Percentiles rank a stretch among this genome's conserved stretches.
phyloP scores from a whole-genome alignment of 2,888 invertebrate species.

The Hypselothyrea guttata region DNA sequence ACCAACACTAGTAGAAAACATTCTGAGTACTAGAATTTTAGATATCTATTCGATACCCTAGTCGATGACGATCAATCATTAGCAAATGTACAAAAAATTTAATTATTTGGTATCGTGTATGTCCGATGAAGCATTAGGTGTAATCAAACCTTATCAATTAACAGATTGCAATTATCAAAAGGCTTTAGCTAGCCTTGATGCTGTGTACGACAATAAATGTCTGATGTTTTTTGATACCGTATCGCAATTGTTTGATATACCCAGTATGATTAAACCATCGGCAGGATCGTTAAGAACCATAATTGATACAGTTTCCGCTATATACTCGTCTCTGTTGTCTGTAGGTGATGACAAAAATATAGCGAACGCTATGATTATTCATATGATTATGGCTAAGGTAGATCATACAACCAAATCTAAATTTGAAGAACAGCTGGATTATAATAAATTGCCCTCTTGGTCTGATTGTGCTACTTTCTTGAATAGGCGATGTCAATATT shows the following conservation, averaged over 20 bases:
- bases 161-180: conserved; percentile 8
- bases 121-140: neutral
- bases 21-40: conserved; percentile 11
- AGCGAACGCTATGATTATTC: neutral
- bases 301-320: neutral
- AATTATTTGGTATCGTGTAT: conserved; percentile 8
- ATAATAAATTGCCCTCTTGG: neutral
- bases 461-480: neutral
- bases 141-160: conserved; percentile 3
- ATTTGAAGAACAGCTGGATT: conserved; percentile 1
- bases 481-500: neutral
- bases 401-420: neutral
- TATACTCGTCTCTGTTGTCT: neutral
- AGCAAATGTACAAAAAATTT: neutral
- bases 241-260: conserved; percentile 6
- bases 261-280: conserved; percentile 1
- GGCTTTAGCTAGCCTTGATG: neutral
- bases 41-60: neutral
- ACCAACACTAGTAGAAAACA: conserved; percentile 6
- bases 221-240: conserved; percentile 11
- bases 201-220: conserved; percentile 12
- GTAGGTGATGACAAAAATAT: neutral
- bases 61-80: neutral
- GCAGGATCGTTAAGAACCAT: neutral
- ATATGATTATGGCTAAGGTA: neutral